phyloP scores from a whole-genome alignment of 2,888 invertebrate genomes.

The Baronia brevicornis region DNA sequence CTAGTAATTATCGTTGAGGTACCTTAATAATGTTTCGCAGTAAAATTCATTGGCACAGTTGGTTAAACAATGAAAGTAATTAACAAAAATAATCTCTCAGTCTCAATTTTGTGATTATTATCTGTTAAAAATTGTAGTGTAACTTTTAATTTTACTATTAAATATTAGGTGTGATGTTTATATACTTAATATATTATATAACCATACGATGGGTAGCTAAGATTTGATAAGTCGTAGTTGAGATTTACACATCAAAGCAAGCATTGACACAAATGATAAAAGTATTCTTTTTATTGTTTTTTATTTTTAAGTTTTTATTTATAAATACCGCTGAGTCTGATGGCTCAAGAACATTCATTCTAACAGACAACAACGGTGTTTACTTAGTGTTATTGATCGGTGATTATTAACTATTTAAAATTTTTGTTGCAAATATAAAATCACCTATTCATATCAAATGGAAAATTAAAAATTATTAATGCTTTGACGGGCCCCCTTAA shows the following conservation, averaged over 20 bases:
- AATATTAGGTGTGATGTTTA: no score
- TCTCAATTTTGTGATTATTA: no score
- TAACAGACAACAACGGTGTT: constrained; percentile 61
- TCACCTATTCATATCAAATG: constrained; percentile 6
- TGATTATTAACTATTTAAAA: no score
- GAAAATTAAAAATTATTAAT: constrained; percentile 18
- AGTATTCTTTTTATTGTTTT: not conserved
- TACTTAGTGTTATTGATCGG: constrained; percentile 28
- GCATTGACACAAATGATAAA: constrained; percentile 12
- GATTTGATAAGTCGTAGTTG: constrained; percentile 6
- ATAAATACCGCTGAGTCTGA: constrained; percentile 62
- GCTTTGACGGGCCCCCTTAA: constrained; percentile 59
- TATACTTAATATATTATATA: no score
- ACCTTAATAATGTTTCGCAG: not conserved
- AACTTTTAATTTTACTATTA: no score
- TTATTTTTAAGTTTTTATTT: constrained; percentile 2
- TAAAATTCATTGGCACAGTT: constrained; percentile 11
- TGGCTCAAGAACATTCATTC: constrained; percentile 70
- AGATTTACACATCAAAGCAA: constrained; percentile 31
- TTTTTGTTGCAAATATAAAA: no score
- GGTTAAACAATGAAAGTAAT: not conserved
- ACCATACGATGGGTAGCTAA: no score
- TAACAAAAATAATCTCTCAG: constrained; percentile 2
- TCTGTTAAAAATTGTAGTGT: no score
- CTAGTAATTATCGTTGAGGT: no score